Base-by-base conservation (phyloP, 2,888 invertebrate species). In the Pseudococcus longispinus region DNA sequence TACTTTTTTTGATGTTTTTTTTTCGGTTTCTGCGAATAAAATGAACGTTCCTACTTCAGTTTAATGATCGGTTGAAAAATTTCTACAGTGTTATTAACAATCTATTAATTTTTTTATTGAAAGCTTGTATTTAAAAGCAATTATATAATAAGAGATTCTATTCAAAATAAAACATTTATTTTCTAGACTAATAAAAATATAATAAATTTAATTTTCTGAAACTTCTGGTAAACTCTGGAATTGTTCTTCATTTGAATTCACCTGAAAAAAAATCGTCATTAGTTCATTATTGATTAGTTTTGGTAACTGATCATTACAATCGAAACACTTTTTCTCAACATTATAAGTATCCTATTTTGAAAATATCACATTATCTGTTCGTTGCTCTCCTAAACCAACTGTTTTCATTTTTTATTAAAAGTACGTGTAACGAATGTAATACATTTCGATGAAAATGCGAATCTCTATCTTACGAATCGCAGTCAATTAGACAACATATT, bases 121-220 rank as follows among this genome's bases (percentile, higher is more conserved):
- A 32, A 65, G 44, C 77, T 46, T 82, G 42, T 55, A 60, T 83
- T 46, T 44, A 42, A 70, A 84, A 86, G 60, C 37, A 37, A 20
- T 44, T 46, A 32, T 51, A 37, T 32, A 55, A 51, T 55, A 51
- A 23, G 23, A 29, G 80, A 29, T n/a, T 32, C 65, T 85, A 55
- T 20, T 84, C 60, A 84, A 74, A 44, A 87, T 84, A 84, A 86
- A 70, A 84, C 44, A 55, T 84, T 85, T 65, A 88, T 84, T 86
- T 85, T 55, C 46, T 84, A 88, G 32, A 83, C 82, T 70, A 87
- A 51, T 60, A 88, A 84, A 87, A 70, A 83, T 60, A 65, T 23
- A 87, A 23, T 65, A 51, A 77, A 83, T 82, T 87, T 29, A 85
- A 23, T 85, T 70, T 42, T 85, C 85, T 4, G 85, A 20, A 9